These are phyloP conservation scores for Clarias platycephalus DNA, from an alignment of 2,797 vertebrate species.

Conservation along the genomic window DNA sequence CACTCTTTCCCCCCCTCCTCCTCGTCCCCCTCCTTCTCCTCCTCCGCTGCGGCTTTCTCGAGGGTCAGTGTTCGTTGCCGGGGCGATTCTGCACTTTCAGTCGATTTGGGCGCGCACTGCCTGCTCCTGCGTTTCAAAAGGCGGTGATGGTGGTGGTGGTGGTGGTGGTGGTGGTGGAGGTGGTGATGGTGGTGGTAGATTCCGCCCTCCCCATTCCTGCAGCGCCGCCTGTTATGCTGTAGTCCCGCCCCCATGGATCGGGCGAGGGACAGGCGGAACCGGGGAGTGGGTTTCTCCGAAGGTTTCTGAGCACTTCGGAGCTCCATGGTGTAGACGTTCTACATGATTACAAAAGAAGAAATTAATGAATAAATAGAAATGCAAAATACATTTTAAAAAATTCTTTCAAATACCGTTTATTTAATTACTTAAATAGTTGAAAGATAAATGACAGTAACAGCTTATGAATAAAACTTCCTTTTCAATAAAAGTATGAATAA, in stretches of 20 bases:
- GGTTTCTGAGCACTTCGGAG: conserved; percentile 90
- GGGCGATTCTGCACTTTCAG: conserved; percentile 39
- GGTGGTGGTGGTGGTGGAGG: background rate
- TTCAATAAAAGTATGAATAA: background rate
- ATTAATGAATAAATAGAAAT: background rate
- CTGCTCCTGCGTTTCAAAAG: conserved; percentile 62
- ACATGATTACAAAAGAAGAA: background rate
- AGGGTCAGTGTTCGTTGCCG: conserved; percentile 32
- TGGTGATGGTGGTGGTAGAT: conserved; percentile 54
- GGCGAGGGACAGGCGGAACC: conserved; percentile 90
- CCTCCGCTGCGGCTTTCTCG: conserved; percentile 34
- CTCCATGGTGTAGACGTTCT: conserved; percentile 95
- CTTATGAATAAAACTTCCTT: background rate
- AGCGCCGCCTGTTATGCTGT: conserved; percentile 57
- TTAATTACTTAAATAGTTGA: background rate
- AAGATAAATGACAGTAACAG: background rate
- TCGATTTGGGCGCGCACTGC: conserved; percentile 58
- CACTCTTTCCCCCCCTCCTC: conserved; percentile 33
- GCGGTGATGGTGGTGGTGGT: conserved; percentile 29
- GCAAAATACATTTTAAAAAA: accelerated
- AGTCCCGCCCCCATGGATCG: conserved; percentile 80
- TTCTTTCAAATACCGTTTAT: background rate
- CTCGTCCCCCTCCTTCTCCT: conserved; percentile 30
- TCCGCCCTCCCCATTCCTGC: conserved; percentile 47
- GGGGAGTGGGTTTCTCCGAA: conserved; percentile 75